Percentiles rank a stretch among this genome's conserved stretches.
phyloP scores from a whole-genome alignment of 1,140 invertebrate species.

The Danaus melanippus region DNA sequence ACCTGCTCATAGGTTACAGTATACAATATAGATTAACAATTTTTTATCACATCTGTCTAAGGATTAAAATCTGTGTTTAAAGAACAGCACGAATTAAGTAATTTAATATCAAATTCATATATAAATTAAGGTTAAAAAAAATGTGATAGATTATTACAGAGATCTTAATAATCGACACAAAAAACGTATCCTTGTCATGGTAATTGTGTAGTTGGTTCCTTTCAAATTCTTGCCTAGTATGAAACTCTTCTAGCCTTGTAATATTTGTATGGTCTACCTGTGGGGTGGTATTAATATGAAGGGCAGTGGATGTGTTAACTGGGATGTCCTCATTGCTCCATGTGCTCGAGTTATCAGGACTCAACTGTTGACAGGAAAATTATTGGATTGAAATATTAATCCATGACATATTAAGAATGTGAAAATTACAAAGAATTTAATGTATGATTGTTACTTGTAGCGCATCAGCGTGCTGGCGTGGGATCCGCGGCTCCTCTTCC shows the following conservation, averaged over 20 bases:
- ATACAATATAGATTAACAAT: too few relatives aligned
- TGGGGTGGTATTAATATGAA: constrained; percentile 59
- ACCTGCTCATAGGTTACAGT: neutral
- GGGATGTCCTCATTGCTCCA: constrained; percentile 53
- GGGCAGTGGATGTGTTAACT: constrained; percentile 40
- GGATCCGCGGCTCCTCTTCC: constrained; percentile 17
- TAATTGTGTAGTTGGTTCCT: too few relatives aligned
- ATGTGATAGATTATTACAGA: too few relatives aligned
- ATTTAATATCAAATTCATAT: too few relatives aligned
- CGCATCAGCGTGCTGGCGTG: constrained; percentile 15
- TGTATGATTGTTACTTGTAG: constrained; percentile 25
- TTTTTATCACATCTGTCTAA: too few relatives aligned
- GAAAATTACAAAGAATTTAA: neutral
- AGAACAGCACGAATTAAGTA: too few relatives aligned
- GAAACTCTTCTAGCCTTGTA: too few relatives aligned
- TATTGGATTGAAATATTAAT: neutral
- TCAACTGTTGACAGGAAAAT: constrained; percentile 32
- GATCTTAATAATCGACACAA: too few relatives aligned
- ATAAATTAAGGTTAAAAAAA: too few relatives aligned
- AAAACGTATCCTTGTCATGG: too few relatives aligned
- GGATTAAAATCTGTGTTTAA: too few relatives aligned
- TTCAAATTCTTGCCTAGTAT: too few relatives aligned
- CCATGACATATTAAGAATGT: neutral
- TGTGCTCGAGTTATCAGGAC: constrained; percentile 47
- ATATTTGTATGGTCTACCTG: constrained; percentile 29